Conservation (phyloP, 2,113 vertebrate genomes). For the Onychorhynchus coronatus region DNA sequence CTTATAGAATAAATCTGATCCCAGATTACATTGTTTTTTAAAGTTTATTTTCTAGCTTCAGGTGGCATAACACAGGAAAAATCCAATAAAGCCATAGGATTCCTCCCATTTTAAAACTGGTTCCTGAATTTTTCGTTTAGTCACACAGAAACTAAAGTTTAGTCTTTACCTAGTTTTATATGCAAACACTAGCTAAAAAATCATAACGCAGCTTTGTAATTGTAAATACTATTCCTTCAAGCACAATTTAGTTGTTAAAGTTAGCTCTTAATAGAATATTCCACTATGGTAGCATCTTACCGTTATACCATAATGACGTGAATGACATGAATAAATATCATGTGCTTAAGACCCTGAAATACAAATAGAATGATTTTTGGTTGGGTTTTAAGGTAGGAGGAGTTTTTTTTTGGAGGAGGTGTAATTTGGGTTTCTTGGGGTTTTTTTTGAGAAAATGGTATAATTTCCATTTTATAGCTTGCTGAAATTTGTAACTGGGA, state of each 20-base stretch:
- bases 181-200: not conserved
- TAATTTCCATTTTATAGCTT: not conserved
- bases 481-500: not conserved
- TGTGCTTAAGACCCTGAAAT: not conserved
- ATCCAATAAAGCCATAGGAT: not conserved
- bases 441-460: not conserved
- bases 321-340: no score
- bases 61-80: not conserved
- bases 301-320: not conserved
- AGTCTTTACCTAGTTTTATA: not conserved
- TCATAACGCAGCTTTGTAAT: not conserved
- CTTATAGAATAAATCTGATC: not conserved
- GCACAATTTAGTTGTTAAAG: not conserved
- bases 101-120: not conserved
- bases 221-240: not conserved
- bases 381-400: fast-evolving
- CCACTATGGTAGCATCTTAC: not conserved
- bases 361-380: not conserved
- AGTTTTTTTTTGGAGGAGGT: not conserved
- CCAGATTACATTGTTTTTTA: not conserved
- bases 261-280: not conserved
- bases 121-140: not conserved
- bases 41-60: not conserved
- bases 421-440: not conserved
- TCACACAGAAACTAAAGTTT: not conserved